Evolutionary conservation across 2,113 vertebrate species (phyloP).

Genomic region (Epinephelus moara): DNA sequence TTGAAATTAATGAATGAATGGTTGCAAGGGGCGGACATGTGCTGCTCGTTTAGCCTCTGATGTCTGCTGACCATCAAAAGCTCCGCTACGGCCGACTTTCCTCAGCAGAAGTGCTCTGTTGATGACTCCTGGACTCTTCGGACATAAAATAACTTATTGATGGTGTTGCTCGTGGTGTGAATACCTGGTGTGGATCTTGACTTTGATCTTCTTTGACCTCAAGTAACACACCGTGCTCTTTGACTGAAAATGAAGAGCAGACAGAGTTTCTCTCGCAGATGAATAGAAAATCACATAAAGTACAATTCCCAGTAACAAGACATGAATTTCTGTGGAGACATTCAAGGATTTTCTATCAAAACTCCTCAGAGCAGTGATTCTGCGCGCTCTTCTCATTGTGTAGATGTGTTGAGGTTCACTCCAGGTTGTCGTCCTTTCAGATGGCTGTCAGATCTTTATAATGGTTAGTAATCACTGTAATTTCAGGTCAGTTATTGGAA

Average conservation of each 20-base stretch:
- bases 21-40: background rate
- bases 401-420: slow-evolving; percentile 43
- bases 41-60: background rate
- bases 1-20: background rate
- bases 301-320: background rate
- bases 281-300: slow-evolving; percentile 16
- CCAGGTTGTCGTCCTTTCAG: slow-evolving; percentile 50
- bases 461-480: background rate
- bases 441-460: slow-evolving; percentile 14
- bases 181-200: slow-evolving; percentile 8
- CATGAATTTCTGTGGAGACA: background rate
- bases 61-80: background rate
- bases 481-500: background rate
- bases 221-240: background rate
- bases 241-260: background rate
- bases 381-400: slow-evolving; percentile 44
- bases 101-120: background rate
- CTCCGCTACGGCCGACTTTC: background rate
- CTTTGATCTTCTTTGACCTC: slow-evolving; percentile 10
- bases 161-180: slow-evolving; percentile 38
- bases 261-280: background rate
- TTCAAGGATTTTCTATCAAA: slow-evolving; percentile 76
- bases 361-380: slow-evolving; percentile 42
- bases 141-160: background rate
- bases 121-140: background rate